Conservation (phyloP, 2,888 invertebrate genomes). For the Clunio marinus region DNA sequence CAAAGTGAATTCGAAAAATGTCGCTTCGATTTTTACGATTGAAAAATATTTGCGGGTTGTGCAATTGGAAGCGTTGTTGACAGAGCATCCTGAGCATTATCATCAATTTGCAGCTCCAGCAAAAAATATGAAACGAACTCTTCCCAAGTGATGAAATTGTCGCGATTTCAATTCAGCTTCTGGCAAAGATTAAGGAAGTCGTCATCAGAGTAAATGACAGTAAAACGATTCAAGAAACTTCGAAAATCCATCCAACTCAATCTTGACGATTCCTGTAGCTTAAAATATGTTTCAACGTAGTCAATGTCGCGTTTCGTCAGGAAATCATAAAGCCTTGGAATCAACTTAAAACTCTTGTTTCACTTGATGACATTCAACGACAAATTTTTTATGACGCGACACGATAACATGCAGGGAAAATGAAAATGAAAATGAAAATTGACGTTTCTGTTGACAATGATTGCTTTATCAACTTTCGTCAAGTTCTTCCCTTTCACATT, state of each 20-base stretch:
- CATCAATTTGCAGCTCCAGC: constrained; percentile 65
- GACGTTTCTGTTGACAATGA: not conserved
- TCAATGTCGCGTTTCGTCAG: constrained; percentile 29
- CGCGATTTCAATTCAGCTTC: constrained; percentile 58
- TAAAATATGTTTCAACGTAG: not conserved
- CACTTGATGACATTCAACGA: not conserved
- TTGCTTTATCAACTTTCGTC: constrained; percentile 3
- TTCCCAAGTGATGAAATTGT: constrained; percentile 64
- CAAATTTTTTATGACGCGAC: constrained; percentile 8
- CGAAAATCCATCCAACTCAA: constrained; percentile 23
- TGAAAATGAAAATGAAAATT: not conserved
- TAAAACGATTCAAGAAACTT: not conserved
- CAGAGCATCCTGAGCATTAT: constrained; percentile 44
- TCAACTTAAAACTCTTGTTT: not conserved
- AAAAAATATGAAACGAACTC: constrained; percentile 73
- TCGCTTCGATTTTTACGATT: not conserved
- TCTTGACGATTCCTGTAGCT: not conserved
- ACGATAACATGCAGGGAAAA: not conserved
- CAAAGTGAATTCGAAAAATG: not conserved
- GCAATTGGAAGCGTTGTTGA: constrained; percentile 6
- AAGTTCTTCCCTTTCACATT: no score
- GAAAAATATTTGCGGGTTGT: constrained; percentile 2
- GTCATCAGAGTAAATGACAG: not conserved
- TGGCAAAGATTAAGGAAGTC: constrained; percentile 25
- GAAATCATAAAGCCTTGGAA: constrained; percentile 21